Evolutionary conservation across 2,113 vertebrate species (phyloP).

Genomic region (Cyphomyrus plagiostoma): DNA sequence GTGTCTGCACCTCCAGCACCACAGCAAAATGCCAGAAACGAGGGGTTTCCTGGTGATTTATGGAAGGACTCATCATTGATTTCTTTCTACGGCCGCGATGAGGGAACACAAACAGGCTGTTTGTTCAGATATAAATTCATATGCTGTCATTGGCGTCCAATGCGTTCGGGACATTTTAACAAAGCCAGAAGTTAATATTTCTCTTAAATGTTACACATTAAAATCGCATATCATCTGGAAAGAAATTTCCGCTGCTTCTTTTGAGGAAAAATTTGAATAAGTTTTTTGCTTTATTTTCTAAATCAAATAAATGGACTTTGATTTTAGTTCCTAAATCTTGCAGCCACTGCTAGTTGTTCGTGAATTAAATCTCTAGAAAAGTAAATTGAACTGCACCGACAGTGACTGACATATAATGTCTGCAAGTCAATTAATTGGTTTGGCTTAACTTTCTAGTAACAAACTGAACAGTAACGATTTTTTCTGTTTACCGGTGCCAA

Average conservation of each 20-base stretch:
- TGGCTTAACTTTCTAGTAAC: neutral
- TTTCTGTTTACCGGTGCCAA: neutral
- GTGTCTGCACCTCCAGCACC: neutral
- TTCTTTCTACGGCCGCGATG: constrained; percentile 34
- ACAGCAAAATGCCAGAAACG: constrained; percentile 31
- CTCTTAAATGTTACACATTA: neutral
- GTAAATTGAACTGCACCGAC: neutral
- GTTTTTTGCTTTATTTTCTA: neutral
- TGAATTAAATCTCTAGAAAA: neutral
- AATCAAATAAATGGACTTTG: neutral
- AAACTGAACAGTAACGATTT: neutral
- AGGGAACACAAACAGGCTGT: constrained; percentile 43
- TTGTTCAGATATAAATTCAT: constrained; percentile 27
- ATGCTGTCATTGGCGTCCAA: constrained; percentile 29
- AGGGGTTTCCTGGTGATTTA: constrained; percentile 40
- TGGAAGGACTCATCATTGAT: constrained; percentile 28
- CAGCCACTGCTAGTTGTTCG: neutral
- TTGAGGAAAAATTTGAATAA: too few relatives aligned
- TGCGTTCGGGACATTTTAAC: constrained; percentile 14
- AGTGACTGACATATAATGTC: neutral
- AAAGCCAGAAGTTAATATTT: constrained; percentile 28
- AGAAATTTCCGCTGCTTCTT: neutral
- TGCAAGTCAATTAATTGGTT: neutral
- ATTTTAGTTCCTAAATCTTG: neutral
- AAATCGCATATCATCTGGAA: neutral